Conservation (phyloP, 2,888 invertebrate genomes). For the Idaea straminata region DNA sequence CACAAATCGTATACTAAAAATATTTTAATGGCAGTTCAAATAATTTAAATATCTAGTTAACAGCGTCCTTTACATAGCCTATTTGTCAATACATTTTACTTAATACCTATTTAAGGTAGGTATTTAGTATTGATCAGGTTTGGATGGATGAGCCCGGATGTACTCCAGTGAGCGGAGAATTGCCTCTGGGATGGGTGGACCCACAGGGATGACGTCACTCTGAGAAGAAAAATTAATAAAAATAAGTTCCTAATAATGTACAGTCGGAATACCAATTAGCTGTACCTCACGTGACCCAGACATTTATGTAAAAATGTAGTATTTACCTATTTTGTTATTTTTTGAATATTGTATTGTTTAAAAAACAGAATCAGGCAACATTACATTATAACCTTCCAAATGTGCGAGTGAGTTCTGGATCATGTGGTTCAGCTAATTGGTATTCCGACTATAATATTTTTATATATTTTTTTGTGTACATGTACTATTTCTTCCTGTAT, state of each 20-base stretch:
- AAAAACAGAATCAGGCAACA: no score
- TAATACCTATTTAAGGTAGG: neutral
- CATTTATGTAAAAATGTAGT: no score
- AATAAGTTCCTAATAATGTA: slow-evolving; percentile 3
- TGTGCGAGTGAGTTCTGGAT: no score
- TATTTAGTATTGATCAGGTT: slow-evolving; percentile 13
- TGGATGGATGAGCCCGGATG: slow-evolving; percentile 39
- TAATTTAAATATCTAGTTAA: neutral
- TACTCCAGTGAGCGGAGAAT: slow-evolving; percentile 53
- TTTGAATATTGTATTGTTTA: no score
- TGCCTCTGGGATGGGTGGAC: slow-evolving; percentile 47
- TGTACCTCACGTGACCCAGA: no score
- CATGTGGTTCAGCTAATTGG: no score
- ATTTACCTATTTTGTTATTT: no score
- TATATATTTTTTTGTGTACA: no score
- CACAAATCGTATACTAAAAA: neutral
- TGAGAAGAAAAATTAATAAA: slow-evolving; percentile 28
- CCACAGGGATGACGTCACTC: slow-evolving; percentile 47
- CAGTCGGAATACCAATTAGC: no score
- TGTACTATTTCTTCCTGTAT: no score
- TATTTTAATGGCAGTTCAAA: slow-evolving; percentile 5
- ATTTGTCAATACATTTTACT: slow-evolving; percentile 13
- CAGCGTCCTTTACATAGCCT: neutral
- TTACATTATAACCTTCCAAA: no score
- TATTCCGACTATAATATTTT: no score